Evolutionary conservation across 2,888 invertebrate species (phyloP), one percentile per base, ranked within the genome.

Genomic region (Muschampia plurimacula): DNA sequence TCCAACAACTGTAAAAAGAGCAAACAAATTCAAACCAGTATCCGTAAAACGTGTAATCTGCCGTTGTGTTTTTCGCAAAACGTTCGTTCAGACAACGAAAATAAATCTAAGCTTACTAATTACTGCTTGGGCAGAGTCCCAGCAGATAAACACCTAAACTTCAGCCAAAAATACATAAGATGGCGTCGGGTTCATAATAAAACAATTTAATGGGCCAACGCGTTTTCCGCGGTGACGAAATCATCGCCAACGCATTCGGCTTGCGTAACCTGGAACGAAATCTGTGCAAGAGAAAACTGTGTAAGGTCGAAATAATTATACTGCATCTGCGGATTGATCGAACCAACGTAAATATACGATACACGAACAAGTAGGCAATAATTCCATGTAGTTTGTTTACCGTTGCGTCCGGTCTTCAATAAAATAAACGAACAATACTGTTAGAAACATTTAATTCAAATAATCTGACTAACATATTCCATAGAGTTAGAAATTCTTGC

Each of bases 191-290:
- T 93, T 91, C 93, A 93, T 93, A 94, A 93, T 94, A 94, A 93
- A 94, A 93, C 93, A 92, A 93, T 94, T 93, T 94, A 94, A 94
- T 93, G 93, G 93, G 93, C 93, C 93, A 92, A 89, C 93, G 91
- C 93, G 92, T 89, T 93, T 94, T 92, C 93, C 93, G 93, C 89
- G 91, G 92, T 93, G 93, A 93, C 92, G 93, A 94, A 93, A 94
- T 92, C 88, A 84, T 89, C 91, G 90, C 90, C 89, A 90, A 89
- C 92, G 91, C 91, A 91, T 89, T 87, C 86, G 84, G 82, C 88
- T 92, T 94, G 84, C 91, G 92, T 90, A 93, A 93, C 86, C 84
- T 87, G 90, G 90, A 90, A 90, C 87, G 88, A 89, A 92, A 92
- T 92, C 89, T 89, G 82, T 85, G 84, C 88, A 87, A 87, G 88